phyloP scores from a whole-genome alignment of 2,113 vertebrate genomes.

The Chelonoidis abingdonii region DNA sequence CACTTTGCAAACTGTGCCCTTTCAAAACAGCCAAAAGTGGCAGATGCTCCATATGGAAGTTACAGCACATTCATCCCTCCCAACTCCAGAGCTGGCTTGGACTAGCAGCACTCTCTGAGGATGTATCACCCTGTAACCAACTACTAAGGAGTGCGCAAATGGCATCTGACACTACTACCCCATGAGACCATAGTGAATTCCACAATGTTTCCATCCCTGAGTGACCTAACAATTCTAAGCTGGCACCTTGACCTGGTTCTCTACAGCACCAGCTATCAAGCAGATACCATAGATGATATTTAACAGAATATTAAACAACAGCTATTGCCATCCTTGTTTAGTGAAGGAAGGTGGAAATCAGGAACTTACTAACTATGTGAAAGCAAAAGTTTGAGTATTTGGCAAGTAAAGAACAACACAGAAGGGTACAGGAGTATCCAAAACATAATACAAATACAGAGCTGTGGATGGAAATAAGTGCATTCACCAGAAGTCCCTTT shows the following conservation, averaged over 20 bases:
- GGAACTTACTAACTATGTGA: conserved; percentile 6
- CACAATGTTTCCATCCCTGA: neutral
- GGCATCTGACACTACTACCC: neutral
- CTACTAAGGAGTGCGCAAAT: neutral
- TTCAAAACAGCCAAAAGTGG: neutral
- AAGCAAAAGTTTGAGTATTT: conserved; percentile 23
- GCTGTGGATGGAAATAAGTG: neutral
- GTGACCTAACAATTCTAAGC: neutral
- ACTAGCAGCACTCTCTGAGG: neutral
- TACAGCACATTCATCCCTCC: neutral
- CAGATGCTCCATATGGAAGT: neutral
- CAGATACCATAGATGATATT: neutral
- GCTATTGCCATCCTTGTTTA: conserved; percentile 43
- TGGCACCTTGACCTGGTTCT: neutral
- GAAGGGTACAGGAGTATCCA: conserved; percentile 19
- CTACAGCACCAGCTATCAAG: conserved; percentile 2
- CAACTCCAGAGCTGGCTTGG: neutral
- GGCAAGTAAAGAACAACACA: conserved; percentile 2
- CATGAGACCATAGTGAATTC: neutral
- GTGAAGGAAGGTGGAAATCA: neutral
- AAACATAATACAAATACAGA: neutral
- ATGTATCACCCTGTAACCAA: neutral
- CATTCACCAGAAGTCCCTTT: neutral
- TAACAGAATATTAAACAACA: neutral
- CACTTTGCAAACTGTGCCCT: neutral